Evolutionary conservation across 2,113 vertebrate genomes (phyloP).

Genomic region (Chrysemys picta): DNA sequence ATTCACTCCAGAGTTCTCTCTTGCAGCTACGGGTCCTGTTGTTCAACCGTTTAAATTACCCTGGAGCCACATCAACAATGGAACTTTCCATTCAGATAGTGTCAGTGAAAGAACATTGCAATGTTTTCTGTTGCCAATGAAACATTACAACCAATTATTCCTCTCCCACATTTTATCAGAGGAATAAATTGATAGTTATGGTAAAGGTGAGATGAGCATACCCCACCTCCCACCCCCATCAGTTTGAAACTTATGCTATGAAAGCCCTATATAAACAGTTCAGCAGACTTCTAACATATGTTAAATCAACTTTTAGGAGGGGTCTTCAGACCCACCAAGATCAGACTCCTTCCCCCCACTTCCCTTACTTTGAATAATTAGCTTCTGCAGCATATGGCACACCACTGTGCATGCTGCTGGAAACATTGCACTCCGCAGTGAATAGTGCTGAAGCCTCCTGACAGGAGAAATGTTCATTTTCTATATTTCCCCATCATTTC

Average conservation of each 20-base stretch:
- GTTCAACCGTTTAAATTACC: constrained; percentile 60
- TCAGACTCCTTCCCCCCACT: constrained; percentile 12
- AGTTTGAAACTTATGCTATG: constrained; percentile 30
- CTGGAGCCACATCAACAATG: constrained; percentile 54
- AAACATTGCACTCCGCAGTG: constrained; percentile 29
- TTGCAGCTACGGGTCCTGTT: constrained; percentile 36
- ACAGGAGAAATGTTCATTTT: constrained; percentile 53
- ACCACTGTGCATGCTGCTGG: background rate
- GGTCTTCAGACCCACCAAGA: background rate
- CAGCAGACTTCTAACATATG: background rate
- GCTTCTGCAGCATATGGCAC: background rate
- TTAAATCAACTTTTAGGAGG: background rate
- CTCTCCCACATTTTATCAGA: constrained; percentile 62
- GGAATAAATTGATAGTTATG: constrained; percentile 64
- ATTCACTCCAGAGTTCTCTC: constrained; percentile 39
- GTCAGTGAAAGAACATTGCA: constrained; percentile 45
- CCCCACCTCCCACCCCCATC: fast-evolving
- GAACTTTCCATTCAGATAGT: constrained; percentile 56
- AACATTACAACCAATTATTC: constrained; percentile 69
- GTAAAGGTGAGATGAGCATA: constrained; percentile 52
- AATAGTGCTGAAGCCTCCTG: constrained; percentile 27
- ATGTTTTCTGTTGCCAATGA: constrained; percentile 28
- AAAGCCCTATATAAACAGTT: constrained; percentile 29
- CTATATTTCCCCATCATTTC: constrained; percentile 65
- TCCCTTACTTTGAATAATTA: background rate